Conservation (phyloP, 2,797 vertebrate species). For the Heliangelus exortis region DNA sequence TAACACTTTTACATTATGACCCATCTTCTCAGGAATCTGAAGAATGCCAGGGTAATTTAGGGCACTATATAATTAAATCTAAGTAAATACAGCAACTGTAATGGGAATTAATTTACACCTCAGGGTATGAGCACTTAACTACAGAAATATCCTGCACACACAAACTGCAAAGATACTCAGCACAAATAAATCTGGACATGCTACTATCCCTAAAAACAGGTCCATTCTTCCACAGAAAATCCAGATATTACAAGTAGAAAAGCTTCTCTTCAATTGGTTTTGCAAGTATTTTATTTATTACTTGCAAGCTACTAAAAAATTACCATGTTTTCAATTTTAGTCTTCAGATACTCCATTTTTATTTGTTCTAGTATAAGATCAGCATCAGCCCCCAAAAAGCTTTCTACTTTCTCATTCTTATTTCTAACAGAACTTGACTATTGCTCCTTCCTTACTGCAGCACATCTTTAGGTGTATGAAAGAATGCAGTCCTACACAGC, state of each 20-base stretch:
- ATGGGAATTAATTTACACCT: not conserved
- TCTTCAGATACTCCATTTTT: not conserved
- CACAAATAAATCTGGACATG: not conserved
- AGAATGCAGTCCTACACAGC: not conserved
- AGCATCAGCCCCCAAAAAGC: not conserved
- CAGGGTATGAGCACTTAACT: not conserved
- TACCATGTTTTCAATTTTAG: not conserved
- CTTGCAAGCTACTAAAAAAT: not conserved
- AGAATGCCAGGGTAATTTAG: not conserved
- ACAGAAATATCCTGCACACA: not conserved
- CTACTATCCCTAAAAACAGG: not conserved
- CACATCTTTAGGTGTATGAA: not conserved
- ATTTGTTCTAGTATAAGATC: not conserved
- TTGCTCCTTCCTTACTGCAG: not conserved
- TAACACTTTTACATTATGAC: not conserved
- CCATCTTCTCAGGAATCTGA: not conserved
- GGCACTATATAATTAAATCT: slow-evolving; percentile 29
- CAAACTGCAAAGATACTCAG: not conserved
- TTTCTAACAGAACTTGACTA: not conserved
- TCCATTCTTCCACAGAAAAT: not conserved
- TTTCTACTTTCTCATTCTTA: not conserved
- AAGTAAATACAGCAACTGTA: not conserved
- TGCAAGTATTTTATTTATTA: not conserved
- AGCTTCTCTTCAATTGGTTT: not conserved
- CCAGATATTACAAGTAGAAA: not conserved